Conservation (phyloP, 2,113 vertebrate genomes). For the Montifringilla adamsi region DNA sequence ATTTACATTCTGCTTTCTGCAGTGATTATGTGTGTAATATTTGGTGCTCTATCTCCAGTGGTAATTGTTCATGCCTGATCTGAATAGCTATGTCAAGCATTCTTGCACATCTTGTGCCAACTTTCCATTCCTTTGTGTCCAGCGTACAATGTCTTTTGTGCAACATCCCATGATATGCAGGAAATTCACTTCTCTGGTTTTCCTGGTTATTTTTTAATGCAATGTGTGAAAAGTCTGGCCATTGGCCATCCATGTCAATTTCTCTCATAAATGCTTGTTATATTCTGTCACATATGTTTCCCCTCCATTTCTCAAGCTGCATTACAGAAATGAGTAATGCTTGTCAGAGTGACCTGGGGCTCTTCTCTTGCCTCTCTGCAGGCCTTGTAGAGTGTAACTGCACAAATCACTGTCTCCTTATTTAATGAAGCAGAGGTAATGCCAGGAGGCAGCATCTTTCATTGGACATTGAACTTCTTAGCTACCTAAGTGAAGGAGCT, state of each 20-base stretch:
- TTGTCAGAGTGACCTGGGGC: background rate
- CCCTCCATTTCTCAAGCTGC: background rate
- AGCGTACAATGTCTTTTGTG: background rate
- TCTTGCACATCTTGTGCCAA: background rate
- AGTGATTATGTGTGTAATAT: background rate
- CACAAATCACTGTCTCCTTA: constrained; percentile 27
- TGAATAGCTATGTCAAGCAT: background rate
- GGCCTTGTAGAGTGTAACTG: background rate
- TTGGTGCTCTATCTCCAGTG: background rate
- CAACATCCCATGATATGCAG: background rate
- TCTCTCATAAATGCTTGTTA: background rate
- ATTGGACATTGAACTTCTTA: constrained; percentile 24
- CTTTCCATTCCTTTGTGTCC: background rate
- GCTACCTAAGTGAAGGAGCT: constrained; percentile 26
- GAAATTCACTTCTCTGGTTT: constrained; percentile 1
- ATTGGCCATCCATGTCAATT: background rate
- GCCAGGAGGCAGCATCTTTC: constrained; percentile 29
- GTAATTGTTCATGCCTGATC: background rate
- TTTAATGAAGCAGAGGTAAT: constrained; percentile 37
- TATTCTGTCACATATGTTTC: background rate
- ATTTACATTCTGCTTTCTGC: background rate
- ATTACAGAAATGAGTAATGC: background rate
- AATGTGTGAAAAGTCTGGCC: background rate
- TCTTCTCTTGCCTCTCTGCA: constrained; percentile 12
- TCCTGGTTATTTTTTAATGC: background rate